These are phyloP conservation scores for Cremastinae sp. DNA, from an alignment of 2,888 invertebrate genomes.

Conservation along the genomic window DNA sequence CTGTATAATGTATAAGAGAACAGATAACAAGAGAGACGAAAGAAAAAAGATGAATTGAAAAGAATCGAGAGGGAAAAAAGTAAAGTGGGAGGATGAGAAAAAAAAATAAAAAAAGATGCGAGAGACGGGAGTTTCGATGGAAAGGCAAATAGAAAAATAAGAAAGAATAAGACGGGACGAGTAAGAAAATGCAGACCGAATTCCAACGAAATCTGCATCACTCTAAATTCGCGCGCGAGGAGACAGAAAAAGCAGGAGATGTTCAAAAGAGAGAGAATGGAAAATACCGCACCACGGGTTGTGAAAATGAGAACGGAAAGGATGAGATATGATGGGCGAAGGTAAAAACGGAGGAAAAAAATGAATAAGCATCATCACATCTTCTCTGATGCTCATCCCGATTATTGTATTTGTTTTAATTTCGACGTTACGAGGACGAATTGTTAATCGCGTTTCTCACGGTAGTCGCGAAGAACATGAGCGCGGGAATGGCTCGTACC, in stretches of 20 bases:
- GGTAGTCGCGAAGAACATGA: too few relatives aligned
- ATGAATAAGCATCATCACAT: too few relatives aligned
- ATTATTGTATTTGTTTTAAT: too few relatives aligned
- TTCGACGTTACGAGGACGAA: too few relatives aligned
- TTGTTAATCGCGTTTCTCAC: too few relatives aligned
- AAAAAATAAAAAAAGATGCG: conserved; percentile 43
- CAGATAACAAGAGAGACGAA: conserved; percentile 8
- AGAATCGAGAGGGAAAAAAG: conserved; percentile 9
- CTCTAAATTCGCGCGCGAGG: not conserved
- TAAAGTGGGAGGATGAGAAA: conserved; percentile 15
- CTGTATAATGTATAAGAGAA: conserved; percentile 32
- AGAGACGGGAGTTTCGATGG: conserved; percentile 24
- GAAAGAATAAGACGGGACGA: conserved; percentile 22
- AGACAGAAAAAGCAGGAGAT: conserved; percentile 6
- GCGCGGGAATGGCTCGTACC: too few relatives aligned
- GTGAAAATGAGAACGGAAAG: not conserved
- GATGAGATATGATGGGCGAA: not conserved
- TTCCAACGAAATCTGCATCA: conserved; percentile 29
- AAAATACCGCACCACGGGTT: not conserved
- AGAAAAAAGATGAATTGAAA: conserved; percentile 21
- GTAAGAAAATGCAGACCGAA: conserved; percentile 11
- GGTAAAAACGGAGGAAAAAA: too few relatives aligned
- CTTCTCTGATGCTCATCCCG: too few relatives aligned
- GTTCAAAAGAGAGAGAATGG: conserved; percentile 8
- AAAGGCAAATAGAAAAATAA: too few relatives aligned